Evolutionary conservation across 1,140 invertebrate species (phyloP).

Genomic region (Procambarus virginalis): DNA sequence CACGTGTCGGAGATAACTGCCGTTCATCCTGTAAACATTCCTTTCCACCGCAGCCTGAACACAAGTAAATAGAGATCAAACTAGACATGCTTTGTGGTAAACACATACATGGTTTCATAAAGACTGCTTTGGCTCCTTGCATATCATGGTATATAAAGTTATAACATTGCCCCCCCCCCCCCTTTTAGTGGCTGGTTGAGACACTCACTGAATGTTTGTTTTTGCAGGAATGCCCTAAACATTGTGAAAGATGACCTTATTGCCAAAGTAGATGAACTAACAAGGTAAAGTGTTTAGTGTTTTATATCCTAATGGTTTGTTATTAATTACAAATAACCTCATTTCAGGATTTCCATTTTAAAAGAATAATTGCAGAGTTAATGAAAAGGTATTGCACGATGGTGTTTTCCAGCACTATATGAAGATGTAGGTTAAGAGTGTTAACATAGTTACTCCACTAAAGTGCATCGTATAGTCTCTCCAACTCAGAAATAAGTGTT

Average conservation of each 20-base stretch:
- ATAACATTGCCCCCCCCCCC: not conserved
- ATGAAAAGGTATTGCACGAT: no score
- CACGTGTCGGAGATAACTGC: not conserved
- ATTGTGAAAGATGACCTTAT: constrained; percentile 99
- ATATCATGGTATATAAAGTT: constrained; percentile 48
- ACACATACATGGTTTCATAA: not conserved
- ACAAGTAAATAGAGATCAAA: not conserved
- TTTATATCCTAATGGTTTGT: not conserved
- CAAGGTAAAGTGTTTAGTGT: constrained; percentile 79
- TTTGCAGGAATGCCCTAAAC: constrained; percentile 94
- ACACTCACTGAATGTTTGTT: constrained; percentile 49
- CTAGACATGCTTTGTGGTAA: not conserved
- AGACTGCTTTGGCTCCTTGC: not conserved
- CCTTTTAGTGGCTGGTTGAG: not conserved
- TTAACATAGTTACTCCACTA: no score
- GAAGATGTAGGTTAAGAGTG: no score
- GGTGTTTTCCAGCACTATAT: no score
- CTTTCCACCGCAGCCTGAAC: not conserved
- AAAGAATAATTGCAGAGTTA: no score
- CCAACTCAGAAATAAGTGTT: no score
- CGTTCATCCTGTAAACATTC: not conserved
- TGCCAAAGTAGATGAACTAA: constrained; percentile 97
- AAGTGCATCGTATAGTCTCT: no score
- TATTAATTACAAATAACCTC: not conserved
- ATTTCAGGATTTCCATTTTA: no score